Evolutionary conservation across 2,113 vertebrate species (phyloP), one percentile per base, ranked within the genome.

Genomic region (Orthochromis malagaraziensis): DNA sequence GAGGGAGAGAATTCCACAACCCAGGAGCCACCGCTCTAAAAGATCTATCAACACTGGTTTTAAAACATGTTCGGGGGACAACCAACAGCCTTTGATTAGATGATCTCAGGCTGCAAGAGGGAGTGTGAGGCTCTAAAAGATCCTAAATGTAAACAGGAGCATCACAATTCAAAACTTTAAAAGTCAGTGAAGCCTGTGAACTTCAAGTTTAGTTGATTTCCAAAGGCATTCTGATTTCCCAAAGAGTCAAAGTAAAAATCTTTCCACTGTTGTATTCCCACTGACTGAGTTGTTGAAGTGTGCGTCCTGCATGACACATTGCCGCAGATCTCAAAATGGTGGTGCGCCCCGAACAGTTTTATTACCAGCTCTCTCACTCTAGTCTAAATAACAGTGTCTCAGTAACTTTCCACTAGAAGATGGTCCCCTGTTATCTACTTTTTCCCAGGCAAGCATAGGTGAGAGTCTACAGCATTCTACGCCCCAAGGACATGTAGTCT

Each of bases 21-120:
- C 54, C 0, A 0, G 21, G 54, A 6, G 12, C 6, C 54, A 57
- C 54, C 0, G 54, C 12, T 57, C 4, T 57, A 57, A 57, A 26
- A 55, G 54, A 7, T 13, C 21, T 26, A 55, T 26, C 54, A 55
- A 21, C 21, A 26, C 54, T 55, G 6, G 0, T 55, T 26, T 26
- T 54, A 55, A 55, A 55, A 55, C 54, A 55, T 55, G 21, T 55
- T 14, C 2, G 4, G 21, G 21, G 2, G 6, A 14, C 11, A 1
- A 5, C 54, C 54, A 55, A 55, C 4, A 55, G 54, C 54, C 54
- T 55, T 55, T 55, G 54, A 55, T 26, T 55, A 55, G 54, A 55
- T 26, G 21, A 55, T 26, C 54, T 26, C 54, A 14, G 54, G 54
- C 54, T 55, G 54, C 21, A 26, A 55, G 54, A 55, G 21, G 54